These are phyloP conservation scores for Emydura subglobosa DNA, from an alignment of 2,113 vertebrate genomes.

Conservation along the genomic window DNA sequence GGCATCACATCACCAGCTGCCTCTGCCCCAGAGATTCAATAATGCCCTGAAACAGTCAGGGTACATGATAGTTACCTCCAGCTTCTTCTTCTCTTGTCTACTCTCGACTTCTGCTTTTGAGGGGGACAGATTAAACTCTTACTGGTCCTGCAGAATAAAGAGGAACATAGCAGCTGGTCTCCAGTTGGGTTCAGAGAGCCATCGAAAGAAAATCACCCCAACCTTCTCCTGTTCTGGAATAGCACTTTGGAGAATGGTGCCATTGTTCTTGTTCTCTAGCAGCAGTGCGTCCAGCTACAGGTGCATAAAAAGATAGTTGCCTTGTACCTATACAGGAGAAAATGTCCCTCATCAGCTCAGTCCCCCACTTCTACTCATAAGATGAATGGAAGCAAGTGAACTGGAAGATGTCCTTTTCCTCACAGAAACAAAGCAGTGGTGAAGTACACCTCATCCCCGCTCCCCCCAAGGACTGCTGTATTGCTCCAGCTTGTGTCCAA, in stretches of 20 bases:
- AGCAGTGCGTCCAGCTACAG: neutral
- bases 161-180: neutral
- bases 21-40: neutral
- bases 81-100: neutral
- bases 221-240: neutral
- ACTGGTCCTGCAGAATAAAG: neutral
- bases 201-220: neutral
- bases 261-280: neutral
- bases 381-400: neutral
- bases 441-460: neutral
- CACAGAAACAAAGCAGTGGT: neutral
- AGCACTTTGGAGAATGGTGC: neutral
- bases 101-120: no score
- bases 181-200: neutral
- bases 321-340: neutral
- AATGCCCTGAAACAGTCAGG: neutral
- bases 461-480: neutral
- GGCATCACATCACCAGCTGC: neutral
- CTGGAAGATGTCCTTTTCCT: neutral
- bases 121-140: neutral
- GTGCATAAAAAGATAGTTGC: neutral
- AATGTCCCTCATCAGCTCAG: neutral
- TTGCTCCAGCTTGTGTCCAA: neutral
- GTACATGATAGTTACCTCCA: neutral
- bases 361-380: neutral